Evolutionary conservation across 2,888 invertebrate genomes (phyloP).

Genomic region (Pimpla rufipes): DNA sequence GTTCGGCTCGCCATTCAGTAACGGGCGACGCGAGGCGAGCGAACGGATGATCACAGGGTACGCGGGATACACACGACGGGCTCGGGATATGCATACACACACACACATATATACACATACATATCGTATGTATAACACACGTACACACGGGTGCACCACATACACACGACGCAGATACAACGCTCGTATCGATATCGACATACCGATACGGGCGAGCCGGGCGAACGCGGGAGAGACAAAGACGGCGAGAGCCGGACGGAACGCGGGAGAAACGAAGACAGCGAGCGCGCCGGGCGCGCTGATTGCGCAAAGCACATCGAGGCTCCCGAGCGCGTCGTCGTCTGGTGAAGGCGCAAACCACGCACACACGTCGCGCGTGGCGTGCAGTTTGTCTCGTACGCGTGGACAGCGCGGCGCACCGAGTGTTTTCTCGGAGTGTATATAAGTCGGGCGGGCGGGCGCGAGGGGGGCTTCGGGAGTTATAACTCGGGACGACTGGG

Average conservation of each 20-base stretch:
- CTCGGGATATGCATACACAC: not conserved
- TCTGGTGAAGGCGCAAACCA: conserved; percentile 48
- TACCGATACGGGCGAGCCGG: conserved; percentile 41
- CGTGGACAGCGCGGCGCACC: conserved; percentile 15
- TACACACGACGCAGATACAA: conserved; percentile 22
- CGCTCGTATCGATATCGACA: conserved; percentile 56
- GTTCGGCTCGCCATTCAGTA: conserved; percentile 55
- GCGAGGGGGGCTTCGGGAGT: too few relatives aligned
- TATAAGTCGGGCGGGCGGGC: conserved; percentile 3
- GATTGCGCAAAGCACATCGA: conserved; percentile 66
- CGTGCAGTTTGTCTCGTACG: conserved; percentile 11
- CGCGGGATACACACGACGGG: not conserved
- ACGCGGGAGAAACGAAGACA: not conserved
- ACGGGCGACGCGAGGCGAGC: conserved; percentile 13
- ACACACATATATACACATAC: not conserved
- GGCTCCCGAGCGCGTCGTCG: conserved; percentile 62
- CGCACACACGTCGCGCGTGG: conserved; percentile 29
- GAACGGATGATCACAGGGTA: conserved; percentile 46
- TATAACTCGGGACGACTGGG: conserved; percentile 58
- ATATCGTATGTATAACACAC: conserved; percentile 10
- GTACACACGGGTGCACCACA: conserved; percentile 11
- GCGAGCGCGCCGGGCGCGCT: conserved; percentile 42
- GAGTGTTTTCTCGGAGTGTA: conserved; percentile 40
- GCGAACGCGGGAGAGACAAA: not conserved
- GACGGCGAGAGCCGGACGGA: not conserved